Base-by-base conservation (phyloP, 2,797 vertebrate genomes). In the Amphiprion clarkii region DNA sequence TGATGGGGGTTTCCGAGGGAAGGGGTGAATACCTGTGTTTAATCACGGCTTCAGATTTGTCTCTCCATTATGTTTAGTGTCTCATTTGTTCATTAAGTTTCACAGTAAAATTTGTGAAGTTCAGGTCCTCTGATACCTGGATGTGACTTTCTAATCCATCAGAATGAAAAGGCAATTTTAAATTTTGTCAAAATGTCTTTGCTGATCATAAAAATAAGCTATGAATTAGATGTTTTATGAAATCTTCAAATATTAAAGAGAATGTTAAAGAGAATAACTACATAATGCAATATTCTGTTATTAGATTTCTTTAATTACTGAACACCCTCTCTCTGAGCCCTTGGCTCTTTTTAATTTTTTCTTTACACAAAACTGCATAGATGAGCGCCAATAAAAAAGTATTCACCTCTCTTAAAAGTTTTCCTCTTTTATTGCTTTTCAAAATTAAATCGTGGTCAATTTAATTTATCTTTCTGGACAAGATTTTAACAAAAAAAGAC, bases 211-310 rank as follows among this genome's bases (percentile, higher is more conserved):
- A 56, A 61, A 44, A 57, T 7, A 54, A 80, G 49, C 40, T n/a
- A 31, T 14, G 23, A 66, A 46, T 64, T 36, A 14, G 23, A 21
- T 49, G 2, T 64, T 76, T 80, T 16, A 75, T 73, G 3, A 67
- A 67, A 65, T 48, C 17, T 10, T 73, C 21, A 67, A 64, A 77
- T 67, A 84, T 79, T 66, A 70, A 74, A 72, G 48, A 11, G 12
- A 36, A 61, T 48, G 68, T 81, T 61, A 70, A 33, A 68, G 23
- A 59, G 17, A 81, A 13, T 56, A 48, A 59, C 5, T 12, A 0
- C 19, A 4, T 57, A 17, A 16, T 46, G 16, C 17, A 16, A 23
- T 52, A 19, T 52, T 10, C 48, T 52, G 17, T 55, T 71, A 64
- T 71, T 55, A 51, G 12, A 62, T 25, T 48, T 54, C 36, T 55